A percentile compares a stretch with the other conserved stretches of the same genome.
Conservation (phyloP, 92 coral and sea anemone species). For the Actinernus sp. region DNA sequence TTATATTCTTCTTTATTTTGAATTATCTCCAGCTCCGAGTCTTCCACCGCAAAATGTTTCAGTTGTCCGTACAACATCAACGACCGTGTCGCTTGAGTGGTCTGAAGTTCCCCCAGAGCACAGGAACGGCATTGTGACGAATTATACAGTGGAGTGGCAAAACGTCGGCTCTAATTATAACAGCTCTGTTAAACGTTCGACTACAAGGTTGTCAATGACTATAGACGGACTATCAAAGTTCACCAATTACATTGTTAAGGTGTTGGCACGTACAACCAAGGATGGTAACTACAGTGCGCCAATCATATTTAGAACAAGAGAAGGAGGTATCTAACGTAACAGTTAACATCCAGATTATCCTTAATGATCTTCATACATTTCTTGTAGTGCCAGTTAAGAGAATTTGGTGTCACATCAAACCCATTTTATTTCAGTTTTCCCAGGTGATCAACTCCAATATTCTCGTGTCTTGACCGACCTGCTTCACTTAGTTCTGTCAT, state of each 20-base stretch:
- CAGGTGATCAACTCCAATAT: too few species aligned
- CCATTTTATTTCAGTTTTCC: too few species aligned
- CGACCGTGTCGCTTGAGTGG: neutral
- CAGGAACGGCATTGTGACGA: neutral
- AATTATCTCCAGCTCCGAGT: neutral
- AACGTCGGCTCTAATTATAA: neutral
- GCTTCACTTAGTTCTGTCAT: too few species aligned
- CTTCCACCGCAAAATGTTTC: constrained; percentile 3
- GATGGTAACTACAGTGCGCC: neutral
- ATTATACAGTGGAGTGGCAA: neutral
- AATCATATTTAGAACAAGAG: neutral
- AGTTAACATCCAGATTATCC: too few species aligned
- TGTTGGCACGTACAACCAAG: neutral
- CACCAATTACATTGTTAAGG: neutral
- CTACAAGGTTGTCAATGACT: neutral
- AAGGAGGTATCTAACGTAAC: constrained; percentile 2
- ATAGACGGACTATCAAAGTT: neutral
- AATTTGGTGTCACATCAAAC: too few species aligned
- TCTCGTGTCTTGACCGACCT: too few species aligned
- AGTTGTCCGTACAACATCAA: neutral
- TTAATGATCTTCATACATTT: too few species aligned
- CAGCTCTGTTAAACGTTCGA: neutral
- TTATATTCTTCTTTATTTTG: too few species aligned
- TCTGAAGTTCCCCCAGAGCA: neutral
- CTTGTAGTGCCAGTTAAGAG: too few species aligned